Conservation (phyloP, 2,888 invertebrate species). For the Drosophila koepferae region DNA sequence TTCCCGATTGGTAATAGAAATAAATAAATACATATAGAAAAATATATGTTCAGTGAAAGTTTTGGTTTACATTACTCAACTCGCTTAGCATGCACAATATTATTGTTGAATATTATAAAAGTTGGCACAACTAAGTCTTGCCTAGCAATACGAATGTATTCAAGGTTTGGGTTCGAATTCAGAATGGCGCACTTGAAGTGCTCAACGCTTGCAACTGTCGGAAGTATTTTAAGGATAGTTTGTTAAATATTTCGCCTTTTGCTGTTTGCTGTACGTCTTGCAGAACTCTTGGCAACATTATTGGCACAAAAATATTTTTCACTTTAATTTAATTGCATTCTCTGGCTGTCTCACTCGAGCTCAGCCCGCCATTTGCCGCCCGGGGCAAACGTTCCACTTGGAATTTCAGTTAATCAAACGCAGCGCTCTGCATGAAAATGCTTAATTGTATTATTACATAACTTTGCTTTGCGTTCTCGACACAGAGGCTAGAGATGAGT, state of each 20-base stretch:
- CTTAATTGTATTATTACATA: constrained; percentile 77
- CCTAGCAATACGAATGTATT: not conserved
- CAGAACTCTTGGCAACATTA: constrained; percentile 40
- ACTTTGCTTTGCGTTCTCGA: constrained; percentile 32
- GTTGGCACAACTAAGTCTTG: not conserved
- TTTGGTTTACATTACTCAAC: not conserved
- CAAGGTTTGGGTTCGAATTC: not conserved
- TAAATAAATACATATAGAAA: not conserved
- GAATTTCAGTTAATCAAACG: constrained; percentile 75
- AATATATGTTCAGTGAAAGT: constrained; percentile 8
- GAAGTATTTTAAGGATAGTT: constrained; percentile 20
- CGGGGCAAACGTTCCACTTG: constrained; percentile 26
- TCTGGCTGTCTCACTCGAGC: constrained; percentile 23
- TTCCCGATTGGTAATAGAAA: constrained; percentile 23
- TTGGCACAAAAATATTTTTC: constrained; percentile 62
- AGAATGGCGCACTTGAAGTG: not conserved
- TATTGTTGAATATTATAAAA: not conserved
- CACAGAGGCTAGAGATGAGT: constrained; percentile 12
- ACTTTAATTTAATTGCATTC: constrained; percentile 79
- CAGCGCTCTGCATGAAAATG: constrained; percentile 70
- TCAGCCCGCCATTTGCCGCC: constrained; percentile 3
- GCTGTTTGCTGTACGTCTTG: not conserved
- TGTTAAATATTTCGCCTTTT: constrained; percentile 14
- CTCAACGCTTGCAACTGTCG: constrained; percentile 4
- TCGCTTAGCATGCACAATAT: constrained; percentile 3